phyloP scores from a whole-genome alignment of 2,888 invertebrate species.

The Liposcelis brunnea region DNA sequence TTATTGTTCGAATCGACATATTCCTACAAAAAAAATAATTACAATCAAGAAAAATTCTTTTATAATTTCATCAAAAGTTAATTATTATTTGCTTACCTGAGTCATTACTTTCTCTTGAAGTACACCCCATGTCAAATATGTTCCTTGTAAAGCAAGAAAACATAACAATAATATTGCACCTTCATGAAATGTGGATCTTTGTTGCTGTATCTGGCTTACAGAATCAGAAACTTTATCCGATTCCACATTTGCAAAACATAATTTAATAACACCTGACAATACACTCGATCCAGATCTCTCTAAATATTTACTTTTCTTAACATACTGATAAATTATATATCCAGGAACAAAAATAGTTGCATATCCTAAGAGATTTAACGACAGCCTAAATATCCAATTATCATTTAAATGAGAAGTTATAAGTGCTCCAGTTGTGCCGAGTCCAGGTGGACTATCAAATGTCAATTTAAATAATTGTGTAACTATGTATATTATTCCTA shows the following conservation, averaged over 20 bases:
- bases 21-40: constrained; percentile 28
- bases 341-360: constrained; percentile 76
- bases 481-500: constrained; percentile 29
- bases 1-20: constrained; percentile 48
- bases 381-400: constrained; percentile 58
- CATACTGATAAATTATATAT: constrained; percentile 63
- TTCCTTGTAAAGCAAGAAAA: constrained; percentile 71
- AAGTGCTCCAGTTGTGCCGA: background rate
- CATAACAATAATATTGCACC: constrained; percentile 51
- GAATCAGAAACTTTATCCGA: constrained; percentile 26
- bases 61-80: too few relatives aligned
- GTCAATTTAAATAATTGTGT: constrained; percentile 27
- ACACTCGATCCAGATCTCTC: constrained; percentile 42
- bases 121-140: constrained; percentile 90
- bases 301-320: constrained; percentile 57
- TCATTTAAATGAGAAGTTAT: constrained; percentile 25
- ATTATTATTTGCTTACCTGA: constrained; percentile 30
- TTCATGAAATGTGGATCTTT: constrained; percentile 38
- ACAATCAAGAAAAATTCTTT: background rate
- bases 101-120: constrained; percentile 99
- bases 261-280: constrained; percentile 28
- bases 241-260: constrained; percentile 34
- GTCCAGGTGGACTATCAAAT: constrained; percentile 10
- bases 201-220: constrained; percentile 20
- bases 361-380: constrained; percentile 73